A percentile compares a stretch with the other conserved stretches of the same genome.
These are phyloP conservation scores for Presbytis comata DNA, from an alignment of 2,797 vertebrate genomes.

Conservation along the genomic window DNA sequence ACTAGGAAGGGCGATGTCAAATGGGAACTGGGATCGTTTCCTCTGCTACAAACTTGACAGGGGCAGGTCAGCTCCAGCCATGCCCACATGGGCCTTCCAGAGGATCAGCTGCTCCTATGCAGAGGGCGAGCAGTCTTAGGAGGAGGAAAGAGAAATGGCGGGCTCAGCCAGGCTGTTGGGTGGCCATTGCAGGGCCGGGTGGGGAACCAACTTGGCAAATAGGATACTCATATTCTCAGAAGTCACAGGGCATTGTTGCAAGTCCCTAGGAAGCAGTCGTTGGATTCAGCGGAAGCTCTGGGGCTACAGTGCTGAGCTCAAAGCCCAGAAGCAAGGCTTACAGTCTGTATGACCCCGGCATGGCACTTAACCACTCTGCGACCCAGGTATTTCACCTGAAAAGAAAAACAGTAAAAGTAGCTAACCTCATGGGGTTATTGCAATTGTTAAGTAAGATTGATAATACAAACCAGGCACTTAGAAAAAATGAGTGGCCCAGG, in stretches of 20 bases:
- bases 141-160: neutral
- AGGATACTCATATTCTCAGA: neutral
- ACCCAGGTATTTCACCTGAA: neutral
- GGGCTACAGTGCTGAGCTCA: fast-evolving
- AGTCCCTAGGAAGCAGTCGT: neutral
- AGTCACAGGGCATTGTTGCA: neutral
- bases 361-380: neutral
- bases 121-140: fast-evolving
- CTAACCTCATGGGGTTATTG: neutral
- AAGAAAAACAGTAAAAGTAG: neutral
- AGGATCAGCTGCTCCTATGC: neutral
- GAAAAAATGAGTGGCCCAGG: neutral
- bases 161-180: neutral
- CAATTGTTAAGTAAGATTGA: neutral
- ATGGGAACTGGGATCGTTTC: neutral
- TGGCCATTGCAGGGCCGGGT: fast-evolving
- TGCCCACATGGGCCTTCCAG: neutral
- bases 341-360: too few species aligned
- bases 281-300: neutral
- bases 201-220: neutral
- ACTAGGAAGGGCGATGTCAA: too few species aligned
- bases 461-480: neutral
- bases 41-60: neutral
- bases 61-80: neutral
- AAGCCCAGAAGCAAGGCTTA: neutral